phyloP scores from a whole-genome alignment of 64 coral and sea anemone species.

The Orbicella faveolata region DNA sequence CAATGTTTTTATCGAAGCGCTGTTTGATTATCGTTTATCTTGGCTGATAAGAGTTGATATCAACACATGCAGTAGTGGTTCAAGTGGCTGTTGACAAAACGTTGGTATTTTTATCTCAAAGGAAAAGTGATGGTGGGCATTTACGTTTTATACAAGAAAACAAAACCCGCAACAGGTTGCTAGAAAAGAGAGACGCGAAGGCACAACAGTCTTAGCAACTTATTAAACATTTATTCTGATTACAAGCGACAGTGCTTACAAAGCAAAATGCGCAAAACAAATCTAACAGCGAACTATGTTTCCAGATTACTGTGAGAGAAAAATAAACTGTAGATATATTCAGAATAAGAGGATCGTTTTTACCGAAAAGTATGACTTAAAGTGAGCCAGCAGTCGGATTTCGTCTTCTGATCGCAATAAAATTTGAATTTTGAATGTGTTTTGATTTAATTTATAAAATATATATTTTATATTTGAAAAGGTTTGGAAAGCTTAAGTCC shows the following conservation, averaged over 20 bases:
- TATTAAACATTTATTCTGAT: constrained; percentile 35
- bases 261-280: neutral
- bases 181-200: neutral
- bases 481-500: too few relatives aligned
- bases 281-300: neutral
- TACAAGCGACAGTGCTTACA: neutral
- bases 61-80: neutral
- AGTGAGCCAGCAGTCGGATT: too few relatives aligned
- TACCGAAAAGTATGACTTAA: too few relatives aligned
- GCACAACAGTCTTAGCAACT: neutral
- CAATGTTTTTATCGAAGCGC: neutral
- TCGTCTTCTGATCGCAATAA: too few relatives aligned
- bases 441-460: too few relatives aligned
- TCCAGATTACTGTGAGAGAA: too few relatives aligned
- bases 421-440: too few relatives aligned
- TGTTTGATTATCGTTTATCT: too few relatives aligned
- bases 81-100: neutral
- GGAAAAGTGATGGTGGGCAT: neutral
- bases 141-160: neutral
- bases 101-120: neutral
- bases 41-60: neutral
- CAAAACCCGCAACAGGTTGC: constrained; percentile 14
- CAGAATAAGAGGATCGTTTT: too few relatives aligned
- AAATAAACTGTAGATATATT: too few relatives aligned
- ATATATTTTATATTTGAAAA: too few relatives aligned